These are phyloP conservation scores for Pica pica DNA, from an alignment of 2,113 vertebrate species.

Conservation along the genomic window DNA sequence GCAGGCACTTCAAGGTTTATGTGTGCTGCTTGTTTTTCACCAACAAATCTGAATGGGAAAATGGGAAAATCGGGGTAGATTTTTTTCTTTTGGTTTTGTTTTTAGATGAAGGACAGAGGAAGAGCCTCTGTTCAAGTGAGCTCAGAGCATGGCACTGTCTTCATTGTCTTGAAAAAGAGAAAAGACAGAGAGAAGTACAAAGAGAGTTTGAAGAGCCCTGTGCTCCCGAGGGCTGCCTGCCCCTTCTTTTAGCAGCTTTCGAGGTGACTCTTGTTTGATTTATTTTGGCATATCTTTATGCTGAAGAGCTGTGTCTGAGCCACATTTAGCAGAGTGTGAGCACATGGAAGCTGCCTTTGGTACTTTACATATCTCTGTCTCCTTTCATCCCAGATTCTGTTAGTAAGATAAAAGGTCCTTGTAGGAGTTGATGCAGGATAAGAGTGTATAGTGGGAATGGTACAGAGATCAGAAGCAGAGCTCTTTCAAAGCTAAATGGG, in stretches of 20 bases:
- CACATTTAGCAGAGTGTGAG: background rate
- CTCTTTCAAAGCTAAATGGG: background rate
- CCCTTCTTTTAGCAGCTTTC: background rate
- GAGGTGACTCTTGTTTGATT: background rate
- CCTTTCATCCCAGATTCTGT: background rate
- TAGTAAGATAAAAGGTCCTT: conserved; percentile 28
- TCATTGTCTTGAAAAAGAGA: background rate
- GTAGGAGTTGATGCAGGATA: background rate
- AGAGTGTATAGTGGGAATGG: background rate
- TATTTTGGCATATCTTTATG: background rate
- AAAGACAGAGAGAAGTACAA: background rate
- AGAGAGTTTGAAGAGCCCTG: background rate
- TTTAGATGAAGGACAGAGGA: background rate
- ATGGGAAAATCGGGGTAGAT: background rate
- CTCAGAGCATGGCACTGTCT: background rate
- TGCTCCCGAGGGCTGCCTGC: background rate
- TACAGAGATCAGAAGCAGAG: background rate
- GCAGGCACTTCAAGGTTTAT: background rate
- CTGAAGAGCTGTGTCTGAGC: conserved; percentile 20
- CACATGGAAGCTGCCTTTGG: background rate
- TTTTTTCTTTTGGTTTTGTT: background rate
- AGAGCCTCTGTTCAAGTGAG: background rate
- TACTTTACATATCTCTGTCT: background rate
- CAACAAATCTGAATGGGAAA: background rate
- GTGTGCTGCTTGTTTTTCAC: background rate